These are phyloP conservation scores for Chloroceryle amazona DNA, from an alignment of 2,797 vertebrate genomes.

Conservation along the genomic window DNA sequence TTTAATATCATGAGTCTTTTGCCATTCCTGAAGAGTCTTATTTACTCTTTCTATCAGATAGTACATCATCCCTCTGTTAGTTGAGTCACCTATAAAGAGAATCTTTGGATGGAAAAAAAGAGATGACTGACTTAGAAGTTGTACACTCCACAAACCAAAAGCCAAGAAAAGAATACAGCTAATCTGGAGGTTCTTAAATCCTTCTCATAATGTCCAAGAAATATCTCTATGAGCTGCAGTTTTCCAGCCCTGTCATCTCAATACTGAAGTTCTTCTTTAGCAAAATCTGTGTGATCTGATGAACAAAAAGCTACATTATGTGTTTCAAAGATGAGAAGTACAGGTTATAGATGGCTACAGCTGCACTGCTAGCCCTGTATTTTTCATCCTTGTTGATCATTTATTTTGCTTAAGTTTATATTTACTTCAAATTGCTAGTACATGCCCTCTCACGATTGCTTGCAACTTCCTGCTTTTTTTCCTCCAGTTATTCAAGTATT, in stretches of 20 bases:
- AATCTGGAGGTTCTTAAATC: neutral
- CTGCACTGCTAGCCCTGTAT: neutral
- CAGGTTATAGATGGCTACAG: neutral
- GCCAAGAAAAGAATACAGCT: neutral
- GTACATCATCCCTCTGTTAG: slow-evolving; percentile 97
- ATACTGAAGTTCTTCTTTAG: neutral
- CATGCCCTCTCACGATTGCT: neutral
- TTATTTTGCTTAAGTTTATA: neutral
- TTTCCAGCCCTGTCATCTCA: neutral
- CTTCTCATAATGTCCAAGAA: neutral
- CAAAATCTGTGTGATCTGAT: neutral
- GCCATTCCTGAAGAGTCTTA: slow-evolving; percentile 91
- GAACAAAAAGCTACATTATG: neutral
- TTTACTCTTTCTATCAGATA: slow-evolving; percentile 95
- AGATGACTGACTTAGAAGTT: neutral
- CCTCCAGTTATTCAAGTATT: neutral
- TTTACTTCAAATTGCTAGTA: neutral
- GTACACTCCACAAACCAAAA: neutral
- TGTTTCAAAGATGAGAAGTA: neutral
- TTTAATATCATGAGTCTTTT: slow-evolving; percentile 89
- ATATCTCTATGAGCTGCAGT: neutral
- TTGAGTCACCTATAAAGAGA: slow-evolving; percentile 96
- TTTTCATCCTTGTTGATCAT: neutral
- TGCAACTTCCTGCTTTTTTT: neutral
- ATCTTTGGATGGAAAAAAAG: slow-evolving; percentile 81